Base-by-base conservation (phyloP, 2,888 invertebrate species). In the Agonopterix heracliana region DNA sequence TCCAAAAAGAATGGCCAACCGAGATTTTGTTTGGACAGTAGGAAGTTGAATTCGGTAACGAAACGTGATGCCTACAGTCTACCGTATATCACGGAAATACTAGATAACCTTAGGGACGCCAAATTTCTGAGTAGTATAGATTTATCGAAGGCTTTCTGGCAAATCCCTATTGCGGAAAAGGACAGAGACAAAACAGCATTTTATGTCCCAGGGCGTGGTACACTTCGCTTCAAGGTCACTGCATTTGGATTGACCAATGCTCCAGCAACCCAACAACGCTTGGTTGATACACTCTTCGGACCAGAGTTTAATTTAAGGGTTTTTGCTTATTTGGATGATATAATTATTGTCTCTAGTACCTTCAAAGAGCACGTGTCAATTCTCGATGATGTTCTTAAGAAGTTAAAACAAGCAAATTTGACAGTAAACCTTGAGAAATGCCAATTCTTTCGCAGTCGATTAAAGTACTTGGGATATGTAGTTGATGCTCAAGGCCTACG, bases 371-470 rank as follows among this genome's bases (percentile, higher is more conserved):
- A 64, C 13, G 45, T 62, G 0, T 14, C 49, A 0, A 26, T 60
- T 3, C 48, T 64, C 9, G 3, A 11, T 1, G 12, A 34, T 1
- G 60, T 63, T 1, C 34, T 56, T 0, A 50, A 59, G 10, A 60
- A 56, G 44, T 41, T 63, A 3, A 49, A 51, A 11, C 5, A 9
- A 1, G 61, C 63, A 1, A 61, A 62, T 17, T 43, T 65, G 1
- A 57, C 62, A 1, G 53, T 62, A 2, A 63, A 63, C 36, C 45
- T 59, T 3, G 47, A 54, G 35, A 64, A 63, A 48, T 52, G 55
- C 38, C 43, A 55, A 9, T 63, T 63, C 48, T 61, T 60, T 46
- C 44, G 60, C 40, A 11, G 26, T 7, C 41, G 56, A 43, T 47
- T 62, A 0, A 53, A 52, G 8, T 64, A 60, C 46, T 9, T 54